Conservation (phyloP, 2,888 invertebrate species). For the Byasa hedistus region DNA sequence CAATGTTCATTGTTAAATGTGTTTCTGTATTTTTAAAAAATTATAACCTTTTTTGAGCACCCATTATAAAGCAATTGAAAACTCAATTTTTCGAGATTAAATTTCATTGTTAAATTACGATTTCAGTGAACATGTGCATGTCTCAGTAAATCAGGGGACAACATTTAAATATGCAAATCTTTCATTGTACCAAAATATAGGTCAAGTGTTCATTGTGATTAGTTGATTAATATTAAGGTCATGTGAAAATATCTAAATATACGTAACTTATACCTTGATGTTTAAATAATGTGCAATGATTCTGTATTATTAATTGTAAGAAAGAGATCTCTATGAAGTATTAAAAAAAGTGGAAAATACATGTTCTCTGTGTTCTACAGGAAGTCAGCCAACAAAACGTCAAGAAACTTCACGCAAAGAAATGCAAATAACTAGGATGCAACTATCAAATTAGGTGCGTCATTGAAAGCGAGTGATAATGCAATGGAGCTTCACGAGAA, state of each 20-base stretch:
- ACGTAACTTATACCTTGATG: no score
- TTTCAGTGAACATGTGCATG: no score
- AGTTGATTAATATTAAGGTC: neutral
- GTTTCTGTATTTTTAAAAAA: no score
- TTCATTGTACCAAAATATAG: conserved; percentile 1
- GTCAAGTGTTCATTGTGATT: neutral
- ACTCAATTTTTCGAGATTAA: no score
- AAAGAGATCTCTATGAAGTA: no score
- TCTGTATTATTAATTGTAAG: no score
- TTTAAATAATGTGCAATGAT: no score
- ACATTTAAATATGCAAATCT: neutral
- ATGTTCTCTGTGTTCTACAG: neutral
- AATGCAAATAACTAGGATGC: conserved; percentile 2
- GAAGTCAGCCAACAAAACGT: conserved; percentile 1
- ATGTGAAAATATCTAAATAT: neutral
- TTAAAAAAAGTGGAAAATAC: neutral
- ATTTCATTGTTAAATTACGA: no score
- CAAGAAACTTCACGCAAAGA: neutral
- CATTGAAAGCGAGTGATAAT: neutral
- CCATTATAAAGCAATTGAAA: no score
- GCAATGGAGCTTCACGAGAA: neutral
- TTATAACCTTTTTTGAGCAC: no score
- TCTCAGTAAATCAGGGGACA: neutral
- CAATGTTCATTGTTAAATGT: no score
- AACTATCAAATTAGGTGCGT: conserved; percentile 4